These are phyloP conservation scores for Drosophila leonis DNA, from an alignment of 2,888 invertebrate species.

Conservation along the genomic window DNA sequence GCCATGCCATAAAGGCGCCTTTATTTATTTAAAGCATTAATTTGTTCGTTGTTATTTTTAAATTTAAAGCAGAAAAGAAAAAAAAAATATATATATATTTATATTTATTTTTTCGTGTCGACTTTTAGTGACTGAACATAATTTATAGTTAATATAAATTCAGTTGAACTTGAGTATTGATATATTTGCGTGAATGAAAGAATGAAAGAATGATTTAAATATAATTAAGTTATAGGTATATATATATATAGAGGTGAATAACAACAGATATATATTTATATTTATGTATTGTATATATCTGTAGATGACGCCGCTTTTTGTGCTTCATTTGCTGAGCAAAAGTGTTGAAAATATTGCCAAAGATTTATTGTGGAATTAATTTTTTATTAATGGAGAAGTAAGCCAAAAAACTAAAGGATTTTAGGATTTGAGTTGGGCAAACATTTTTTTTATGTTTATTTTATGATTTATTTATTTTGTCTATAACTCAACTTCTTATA, in stretches of 20 bases:
- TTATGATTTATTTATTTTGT: too few species aligned
- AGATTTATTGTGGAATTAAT: slow-evolving; percentile 24
- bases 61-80: slow-evolving; percentile 33
- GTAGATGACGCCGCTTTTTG: slow-evolving; percentile 7
- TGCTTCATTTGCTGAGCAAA: slow-evolving; percentile 10
- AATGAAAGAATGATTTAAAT: slow-evolving; percentile 9
- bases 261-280: background rate
- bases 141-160: slow-evolving; percentile 72
- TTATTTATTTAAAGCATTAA: slow-evolving; percentile 76
- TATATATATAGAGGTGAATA: slow-evolving; percentile 3
- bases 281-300: background rate
- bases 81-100: slow-evolving; percentile 14
- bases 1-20: slow-evolving; percentile 43
- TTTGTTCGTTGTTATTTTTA: slow-evolving; percentile 73
- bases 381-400: background rate
- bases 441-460: background rate
- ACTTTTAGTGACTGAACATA: slow-evolving; percentile 74
- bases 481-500: too few species aligned
- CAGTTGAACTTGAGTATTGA: slow-evolving; percentile 67
- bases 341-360: slow-evolving; percentile 16
- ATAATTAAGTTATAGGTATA: slow-evolving; percentile 5
- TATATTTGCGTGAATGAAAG: slow-evolving; percentile 23
- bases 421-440: background rate
- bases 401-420: background rate
- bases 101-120: slow-evolving; percentile 37